These are phyloP conservation scores for Phrynocephalus forsythii DNA, from an alignment of 2,797 vertebrate genomes.

Conservation along the genomic window DNA sequence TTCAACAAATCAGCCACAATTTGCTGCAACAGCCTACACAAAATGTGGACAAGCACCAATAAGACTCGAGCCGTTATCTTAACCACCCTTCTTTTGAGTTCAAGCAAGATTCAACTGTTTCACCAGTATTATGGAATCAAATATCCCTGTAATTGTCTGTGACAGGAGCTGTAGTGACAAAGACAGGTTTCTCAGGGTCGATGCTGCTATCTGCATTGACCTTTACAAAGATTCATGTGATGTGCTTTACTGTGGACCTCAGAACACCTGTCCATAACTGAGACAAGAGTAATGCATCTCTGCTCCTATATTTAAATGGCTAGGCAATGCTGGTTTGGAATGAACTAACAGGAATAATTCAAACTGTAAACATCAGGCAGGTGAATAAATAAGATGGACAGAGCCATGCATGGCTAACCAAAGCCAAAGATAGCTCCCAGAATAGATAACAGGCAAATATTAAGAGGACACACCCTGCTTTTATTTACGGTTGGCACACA, in stretches of 20 bases:
- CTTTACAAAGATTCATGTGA: slow-evolving; percentile 9
- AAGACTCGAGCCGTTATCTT: no score
- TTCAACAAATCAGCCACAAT: no score
- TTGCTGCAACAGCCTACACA: no score
- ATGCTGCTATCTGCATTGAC: slow-evolving; percentile 6
- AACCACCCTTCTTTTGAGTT: not conserved
- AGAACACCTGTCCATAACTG: slow-evolving; percentile 20
- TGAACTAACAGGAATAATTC: slow-evolving; percentile 21
- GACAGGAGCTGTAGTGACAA: not conserved
- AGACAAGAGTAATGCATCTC: not conserved
- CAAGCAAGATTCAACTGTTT: not conserved
- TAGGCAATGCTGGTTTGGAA: slow-evolving; percentile 5
- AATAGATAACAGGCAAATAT: not conserved
- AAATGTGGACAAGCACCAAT: no score
- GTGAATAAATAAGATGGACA: slow-evolving; percentile 22
- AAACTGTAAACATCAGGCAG: slow-evolving; percentile 20
- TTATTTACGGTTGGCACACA: not conserved
- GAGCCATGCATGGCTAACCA: not conserved
- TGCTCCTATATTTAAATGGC: slow-evolving; percentile 28
- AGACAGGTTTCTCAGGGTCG: not conserved
- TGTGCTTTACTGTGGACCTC: slow-evolving; percentile 4
- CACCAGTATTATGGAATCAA: not conserved
- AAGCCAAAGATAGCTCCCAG: not conserved
- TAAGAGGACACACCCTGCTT: not conserved
- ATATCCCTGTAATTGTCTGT: slow-evolving; percentile 2